Base-by-base conservation (phyloP, 2,797 vertebrate species). In the Atherinosoma microstoma region DNA sequence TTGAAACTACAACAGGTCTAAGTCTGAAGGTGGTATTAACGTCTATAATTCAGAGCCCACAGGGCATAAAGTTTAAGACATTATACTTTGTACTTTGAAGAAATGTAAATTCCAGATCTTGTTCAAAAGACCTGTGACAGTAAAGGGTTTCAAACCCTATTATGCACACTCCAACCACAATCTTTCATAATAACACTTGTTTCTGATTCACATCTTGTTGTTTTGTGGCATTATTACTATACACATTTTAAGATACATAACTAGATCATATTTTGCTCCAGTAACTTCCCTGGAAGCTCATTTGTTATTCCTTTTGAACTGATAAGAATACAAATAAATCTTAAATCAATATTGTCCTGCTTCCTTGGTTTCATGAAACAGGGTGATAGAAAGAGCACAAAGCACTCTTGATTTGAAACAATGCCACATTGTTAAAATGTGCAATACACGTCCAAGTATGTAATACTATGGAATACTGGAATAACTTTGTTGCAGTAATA, bases 91-190 rank as follows among this genome's bases (percentile, higher is more conserved):
- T 64, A 51, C 49, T 69, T 58, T 76, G 29, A 79, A 20, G n/a
- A 76, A 59, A 30, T 64, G 38, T 75, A 64, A 76, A 67, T 72
- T 75, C 24, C 56, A 45, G 67, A 77, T 86, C 64, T 84, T 72
- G 36, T 82, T 90, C 10, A 71, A 82, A 84, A 82, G 72, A 58
- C 58, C 4, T 2, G 34, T 56, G 65, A 47, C 49, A 40, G 54
- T 30, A 7, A 64, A 63, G 61, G 45, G 36, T 36, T 60, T 74
- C 49, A 29, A 59, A 47, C 59, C 58, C 59, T 67, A 3, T 79
- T 79, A 79, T 84, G 73, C 71, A 84, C 70, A 84, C 58, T 76
- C 53, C 20, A 76, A 67, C 38, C 45, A 53, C 65, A 60, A 65
- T 73, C 40, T 38, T 58, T 76, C 32, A 68, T 67, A 40, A 58